Base-by-base conservation (phyloP, 2,797 vertebrate genomes). In the Manis crassicaudata region DNA sequence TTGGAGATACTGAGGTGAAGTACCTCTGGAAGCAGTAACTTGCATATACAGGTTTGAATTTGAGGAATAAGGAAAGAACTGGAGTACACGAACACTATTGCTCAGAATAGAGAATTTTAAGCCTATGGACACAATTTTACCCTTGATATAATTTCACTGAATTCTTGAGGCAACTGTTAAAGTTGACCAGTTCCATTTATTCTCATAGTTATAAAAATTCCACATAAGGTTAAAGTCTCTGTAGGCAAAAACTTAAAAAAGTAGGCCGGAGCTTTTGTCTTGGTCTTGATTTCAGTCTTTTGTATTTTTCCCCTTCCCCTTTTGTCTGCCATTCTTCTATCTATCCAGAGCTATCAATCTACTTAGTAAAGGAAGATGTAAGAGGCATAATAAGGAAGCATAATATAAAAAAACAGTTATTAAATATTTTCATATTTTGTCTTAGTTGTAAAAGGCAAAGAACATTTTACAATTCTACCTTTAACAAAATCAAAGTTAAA, bases 131-230 rank as follows among this genome's bases (percentile, higher is more conserved):
- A 90, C 58, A 17, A n/a, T 80, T 96, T 97, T 94, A 96, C 85
- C 95, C 92, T 95, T 7, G 2, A 76, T 12, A 50, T 52, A 68
- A 96, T 92, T 77, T 95, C 90, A 97, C 35, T 92, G 88, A 90
- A 95, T 82, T 83, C 90, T 94, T 97, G 88, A 96, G 77, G 90
- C 77, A 96, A 95, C 94, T 95, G 56, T 95, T 76, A 95, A 89
- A 96, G 79, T 63, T 95, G 88, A 96, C 96, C 72, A 87, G 89
- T 92, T 92, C 86, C 93, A 92, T 96, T 96, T 97, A 97, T 95
- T 97, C 88, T 96, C 82, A 92, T n/a, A 89, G 79, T 81, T 96
- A 83, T 75, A 95, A 94, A 96, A 96, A 92, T 79, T 96, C 86
- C 94, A 97, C 68, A 84, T 50, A 63, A 85, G 80, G n/a, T 96